A percentile compares a stretch with the other conserved stretches of the same genome.
phyloP scores from a whole-genome alignment of 2,113 vertebrate species.

The Hippolais icterina region DNA sequence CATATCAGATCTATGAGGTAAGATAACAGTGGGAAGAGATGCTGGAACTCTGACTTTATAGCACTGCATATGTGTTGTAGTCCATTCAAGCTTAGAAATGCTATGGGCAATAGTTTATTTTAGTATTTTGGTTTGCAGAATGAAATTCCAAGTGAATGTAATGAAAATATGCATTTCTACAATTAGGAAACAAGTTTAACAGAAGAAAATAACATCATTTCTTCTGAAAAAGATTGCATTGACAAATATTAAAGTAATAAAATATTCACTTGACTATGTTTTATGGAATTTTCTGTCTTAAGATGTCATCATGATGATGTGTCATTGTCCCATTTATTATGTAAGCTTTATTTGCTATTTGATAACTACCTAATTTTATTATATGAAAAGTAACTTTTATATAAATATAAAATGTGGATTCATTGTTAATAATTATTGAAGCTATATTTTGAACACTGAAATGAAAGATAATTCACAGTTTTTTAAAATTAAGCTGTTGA shows the following conservation, averaged over 20 bases:
- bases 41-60: background rate
- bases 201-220: background rate
- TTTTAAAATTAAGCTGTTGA: background rate
- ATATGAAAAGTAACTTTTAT: background rate
- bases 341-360: background rate
- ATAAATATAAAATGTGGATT: background rate
- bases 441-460: background rate
- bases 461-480: background rate
- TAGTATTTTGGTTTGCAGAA: background rate
- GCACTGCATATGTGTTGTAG: background rate
- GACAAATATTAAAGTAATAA: background rate
- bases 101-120: background rate
- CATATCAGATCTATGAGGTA: background rate
- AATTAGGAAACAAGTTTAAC: background rate
- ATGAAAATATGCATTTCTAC: background rate
- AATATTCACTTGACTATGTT: background rate
- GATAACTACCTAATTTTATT: background rate
- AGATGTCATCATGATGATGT: background rate
- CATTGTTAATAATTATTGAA: background rate
- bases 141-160: background rate
- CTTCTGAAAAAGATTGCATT: background rate
- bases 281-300: background rate
- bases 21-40: background rate
- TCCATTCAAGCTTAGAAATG: background rate
- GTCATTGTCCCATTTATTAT: background rate